Evolutionary conservation across 2,113 vertebrate species (phyloP).

Genomic region (Centropristis striata): DNA sequence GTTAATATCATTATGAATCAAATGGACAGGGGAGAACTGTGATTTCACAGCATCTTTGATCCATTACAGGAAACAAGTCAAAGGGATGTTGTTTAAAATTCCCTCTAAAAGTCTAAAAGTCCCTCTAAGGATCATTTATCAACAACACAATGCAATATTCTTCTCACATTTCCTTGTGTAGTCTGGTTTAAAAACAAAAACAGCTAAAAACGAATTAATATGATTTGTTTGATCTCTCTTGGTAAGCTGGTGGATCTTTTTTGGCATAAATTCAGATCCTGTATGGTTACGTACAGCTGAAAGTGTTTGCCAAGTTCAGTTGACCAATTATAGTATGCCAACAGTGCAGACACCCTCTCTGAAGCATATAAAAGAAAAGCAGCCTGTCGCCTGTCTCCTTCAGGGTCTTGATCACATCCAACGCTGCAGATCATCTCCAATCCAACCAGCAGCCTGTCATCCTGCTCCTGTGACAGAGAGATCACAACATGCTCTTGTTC

Average conservation of each 20-base stretch:
- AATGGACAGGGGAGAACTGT: no score
- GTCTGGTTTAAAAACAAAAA: neutral
- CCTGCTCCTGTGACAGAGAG: neutral
- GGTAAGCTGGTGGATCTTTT: neutral
- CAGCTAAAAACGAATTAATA: neutral
- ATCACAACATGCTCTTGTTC: slow-evolving; percentile 29
- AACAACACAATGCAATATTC: no score
- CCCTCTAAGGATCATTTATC: no score
- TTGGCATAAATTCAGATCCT: neutral
- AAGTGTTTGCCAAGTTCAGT: neutral
- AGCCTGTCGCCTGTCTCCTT: neutral
- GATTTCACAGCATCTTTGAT: no score
- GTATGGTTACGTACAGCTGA: neutral
- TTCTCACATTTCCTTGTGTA: no score
- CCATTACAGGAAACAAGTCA: no score
- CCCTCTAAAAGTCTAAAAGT: no score
- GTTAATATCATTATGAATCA: no score
- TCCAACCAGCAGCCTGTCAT: neutral
- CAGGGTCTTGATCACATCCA: neutral
- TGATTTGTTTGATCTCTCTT: neutral
- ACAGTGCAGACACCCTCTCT: slow-evolving; percentile 7
- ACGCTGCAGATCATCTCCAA: neutral
- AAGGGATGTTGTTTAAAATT: no score
- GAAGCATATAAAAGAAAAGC: slow-evolving; percentile 5
- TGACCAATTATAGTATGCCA: neutral